Evolutionary conservation across 35 echinoderm and acorn worm species (phyloP), one percentile per base, ranked within the genome.

Genomic region (Diadema setosum): DNA sequence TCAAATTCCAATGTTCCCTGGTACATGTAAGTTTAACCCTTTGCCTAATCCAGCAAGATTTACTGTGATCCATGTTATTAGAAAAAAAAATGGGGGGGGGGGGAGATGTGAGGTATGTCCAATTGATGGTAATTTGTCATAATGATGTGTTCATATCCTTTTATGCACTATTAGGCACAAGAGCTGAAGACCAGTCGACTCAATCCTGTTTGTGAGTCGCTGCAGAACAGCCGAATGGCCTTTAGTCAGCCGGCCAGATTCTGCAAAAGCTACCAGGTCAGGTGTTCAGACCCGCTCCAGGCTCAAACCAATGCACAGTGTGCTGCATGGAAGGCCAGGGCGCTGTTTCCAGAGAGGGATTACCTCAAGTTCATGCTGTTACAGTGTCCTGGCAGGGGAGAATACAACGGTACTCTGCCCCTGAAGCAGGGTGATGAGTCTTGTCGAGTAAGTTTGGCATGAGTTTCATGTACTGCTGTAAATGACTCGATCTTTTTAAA

Each of bases 311-410:
- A 36, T 14, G 37, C 18, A n/a, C 35, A 34, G 7, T 78, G 73
- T 44, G 27, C 11, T 41, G 24, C 33, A 14, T 78, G 73, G 73
- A 14, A 23, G 37, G 15, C 44, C 35, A 42, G 37, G 9, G 18
- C 73, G 0, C 40, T 44, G 15, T 78, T 78, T 20, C 39, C 5
- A 3, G 40, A 78, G 35, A 26, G 14, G 12, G 73, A 78, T 33
- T 78, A 78, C 73, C 44, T 35, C 40, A 78, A 78, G 73, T 78
- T 78, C 37, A 39, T 78, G 40, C n/a, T 78, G 44, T 41, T 78
- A 34, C 73, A 78, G 40, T 78, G 73, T 20, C 73, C 73, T 2
- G 29, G 73, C 21, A 34, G 44, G 44, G 73, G 73, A 9, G 73
- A 14, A 0, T 78, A 17, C 73, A 78, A 78, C 21, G 73, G 73